These are phyloP conservation scores for Cordilura impudica DNA, from an alignment of 2,888 invertebrate genomes.

Conservation along the genomic window DNA sequence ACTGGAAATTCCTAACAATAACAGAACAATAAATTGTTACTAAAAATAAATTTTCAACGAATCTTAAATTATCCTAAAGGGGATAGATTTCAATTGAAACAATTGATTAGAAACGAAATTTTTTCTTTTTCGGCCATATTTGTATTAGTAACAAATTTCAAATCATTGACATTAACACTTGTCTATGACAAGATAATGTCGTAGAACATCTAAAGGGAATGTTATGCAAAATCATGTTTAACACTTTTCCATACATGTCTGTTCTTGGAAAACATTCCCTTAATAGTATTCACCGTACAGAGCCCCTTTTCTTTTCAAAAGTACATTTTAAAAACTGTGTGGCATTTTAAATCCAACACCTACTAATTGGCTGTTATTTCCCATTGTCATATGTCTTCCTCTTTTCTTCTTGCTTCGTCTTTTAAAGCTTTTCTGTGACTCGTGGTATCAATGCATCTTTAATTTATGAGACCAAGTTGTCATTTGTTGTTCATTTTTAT, in stretches of 20 bases:
- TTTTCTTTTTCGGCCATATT: background rate
- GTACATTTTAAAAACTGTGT: constrained; percentile 12
- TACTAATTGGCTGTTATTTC: constrained; percentile 51
- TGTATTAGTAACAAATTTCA: background rate
- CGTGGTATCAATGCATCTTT: constrained; percentile 36
- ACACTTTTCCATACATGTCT: constrained; percentile 3
- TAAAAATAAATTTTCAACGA: constrained; percentile 3
- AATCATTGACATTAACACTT: constrained; percentile 52
- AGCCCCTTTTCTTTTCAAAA: background rate
- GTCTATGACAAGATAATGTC: constrained; percentile 34
- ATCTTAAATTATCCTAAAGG: background rate
- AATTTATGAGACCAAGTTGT: constrained; percentile 52
- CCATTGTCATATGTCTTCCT: constrained; percentile 15
- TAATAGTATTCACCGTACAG: no score
- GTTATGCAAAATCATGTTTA: constrained; percentile 5
- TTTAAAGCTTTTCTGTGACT: constrained; percentile 35
- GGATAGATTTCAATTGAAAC: background rate
- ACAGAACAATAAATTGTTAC: constrained; percentile 26
- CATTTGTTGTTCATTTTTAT: constrained; percentile 20
- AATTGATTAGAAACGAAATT: constrained; percentile 19
- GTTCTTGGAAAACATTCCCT: no score
- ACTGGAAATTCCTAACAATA: constrained; percentile 28
- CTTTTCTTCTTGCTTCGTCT: background rate
- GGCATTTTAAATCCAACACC: constrained; percentile 46
- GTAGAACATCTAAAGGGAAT: background rate